Base-by-base conservation (phyloP, 2,888 invertebrate species). In the Drosophila neonasuta region DNA sequence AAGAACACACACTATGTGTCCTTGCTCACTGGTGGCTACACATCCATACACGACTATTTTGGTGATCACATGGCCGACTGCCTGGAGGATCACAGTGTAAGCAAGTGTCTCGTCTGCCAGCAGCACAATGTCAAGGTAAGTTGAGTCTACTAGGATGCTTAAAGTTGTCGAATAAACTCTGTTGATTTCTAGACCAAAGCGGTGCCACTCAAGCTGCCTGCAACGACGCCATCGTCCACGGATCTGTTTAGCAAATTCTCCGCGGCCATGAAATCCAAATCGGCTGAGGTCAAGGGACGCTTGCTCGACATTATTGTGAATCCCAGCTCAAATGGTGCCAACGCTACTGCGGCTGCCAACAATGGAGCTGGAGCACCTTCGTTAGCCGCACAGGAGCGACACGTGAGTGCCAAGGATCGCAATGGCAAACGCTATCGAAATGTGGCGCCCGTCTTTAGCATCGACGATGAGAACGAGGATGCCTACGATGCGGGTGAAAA, bases 271-370 rank as follows among this genome's bases (percentile, higher is more conserved):
- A 97, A 95, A 91, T 93, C 95, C 3, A 98, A 97, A 91, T 96
- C 97, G 48, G 96, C 96, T 58, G 97, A 97, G 91, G 96, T 99
- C 13, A 98, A 96, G 89, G 97, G 95, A 30, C 97, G 96, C 91
- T 91, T 99, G 57, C 94, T 97, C 77, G 98, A 97, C 90, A 98
- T 98, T 88, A 98, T 98, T 77, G 97, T 97, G 0, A 98, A 97
- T 92, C 96, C 97, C 2, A 76, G 84, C 52, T 70, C 74, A 20
- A 86, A 78, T 52, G 78, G 70, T 11, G 48, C 66, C 36, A 36
- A 36, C n/a, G n/a, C 63, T n/a, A 29, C 50, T 24, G 72, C 61
- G 10, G 20, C 61, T 13, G 44, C 63, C 6, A 67, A 17, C 41
- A 76, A 68, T 29, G 77, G 72, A 1, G 70, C 71, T 39, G 80